These are phyloP conservation scores for Mormyrus proboscirostris DNA, from an alignment of 2,797 vertebrate genomes.

Conservation along the genomic window DNA sequence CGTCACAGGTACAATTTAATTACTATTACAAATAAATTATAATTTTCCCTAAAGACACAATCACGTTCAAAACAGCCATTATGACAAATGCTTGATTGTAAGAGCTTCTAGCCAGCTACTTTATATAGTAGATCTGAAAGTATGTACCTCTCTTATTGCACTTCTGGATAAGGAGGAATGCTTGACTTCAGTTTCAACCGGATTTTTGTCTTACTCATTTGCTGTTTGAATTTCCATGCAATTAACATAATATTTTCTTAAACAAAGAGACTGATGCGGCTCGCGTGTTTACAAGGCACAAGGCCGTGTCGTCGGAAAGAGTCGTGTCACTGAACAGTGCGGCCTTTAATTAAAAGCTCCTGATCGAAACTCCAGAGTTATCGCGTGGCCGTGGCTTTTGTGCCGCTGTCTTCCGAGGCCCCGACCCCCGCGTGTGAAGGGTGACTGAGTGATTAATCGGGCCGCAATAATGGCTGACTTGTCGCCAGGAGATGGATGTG, in stretches of 20 bases:
- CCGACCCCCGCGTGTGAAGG: background rate
- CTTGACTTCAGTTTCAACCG: background rate
- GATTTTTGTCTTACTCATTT: background rate
- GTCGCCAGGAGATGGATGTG: background rate
- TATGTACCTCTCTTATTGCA: background rate
- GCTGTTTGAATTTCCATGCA: background rate
- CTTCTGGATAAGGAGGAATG: background rate
- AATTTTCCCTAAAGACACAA: background rate
- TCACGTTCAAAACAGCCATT: background rate
- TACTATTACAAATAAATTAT: background rate
- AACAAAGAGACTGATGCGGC: background rate
- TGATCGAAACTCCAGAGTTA: background rate
- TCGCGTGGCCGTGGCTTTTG: background rate
- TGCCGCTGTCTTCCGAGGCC: too few relatives aligned
- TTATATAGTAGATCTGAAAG: background rate
- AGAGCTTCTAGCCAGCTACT: background rate
- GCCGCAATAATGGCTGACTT: background rate
- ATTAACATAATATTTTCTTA: background rate
- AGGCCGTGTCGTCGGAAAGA: background rate
- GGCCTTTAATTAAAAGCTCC: conserved; percentile 11
- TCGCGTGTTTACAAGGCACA: background rate
- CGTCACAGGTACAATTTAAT: background rate
- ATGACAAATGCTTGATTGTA: background rate
- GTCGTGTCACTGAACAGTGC: background rate
- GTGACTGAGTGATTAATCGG: conserved; percentile 14